Evolutionary conservation across 2,888 invertebrate genomes (phyloP).

Genomic region (Timema cristinae): DNA sequence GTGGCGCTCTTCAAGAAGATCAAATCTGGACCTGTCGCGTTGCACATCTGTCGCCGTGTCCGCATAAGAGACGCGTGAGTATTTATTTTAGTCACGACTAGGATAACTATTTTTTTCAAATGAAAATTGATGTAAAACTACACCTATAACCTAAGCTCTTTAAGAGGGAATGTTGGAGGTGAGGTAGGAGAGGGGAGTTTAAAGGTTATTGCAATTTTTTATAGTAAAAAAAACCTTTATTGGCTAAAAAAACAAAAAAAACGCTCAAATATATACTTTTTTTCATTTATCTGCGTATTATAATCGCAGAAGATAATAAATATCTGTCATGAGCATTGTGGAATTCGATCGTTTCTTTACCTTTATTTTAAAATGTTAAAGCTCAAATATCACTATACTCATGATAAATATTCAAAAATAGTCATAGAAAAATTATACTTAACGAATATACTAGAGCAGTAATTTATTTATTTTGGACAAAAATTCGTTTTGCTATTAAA

Average conservation of each 20-base stretch:
- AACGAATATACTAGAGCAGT: too few relatives aligned
- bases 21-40: conserved; percentile 68
- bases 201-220: not conserved
- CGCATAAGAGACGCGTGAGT: conserved; percentile 47
- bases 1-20: conserved; percentile 76
- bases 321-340: too few relatives aligned
- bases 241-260: not conserved
- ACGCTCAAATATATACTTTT: too few relatives aligned
- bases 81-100: not conserved
- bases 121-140: conserved; percentile 4
- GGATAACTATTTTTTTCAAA: not conserved
- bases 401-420: too few relatives aligned
- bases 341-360: too few relatives aligned
- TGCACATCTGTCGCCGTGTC: conserved; percentile 64
- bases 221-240: not conserved
- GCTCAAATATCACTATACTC: too few relatives aligned
- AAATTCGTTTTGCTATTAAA: too few relatives aligned
- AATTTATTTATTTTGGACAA: too few relatives aligned
- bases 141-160: conserved; percentile 20
- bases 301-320: too few relatives aligned
- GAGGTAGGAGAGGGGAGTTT: not conserved
- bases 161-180: conserved; percentile 8
- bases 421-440: too few relatives aligned
- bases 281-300: too few relatives aligned
- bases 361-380: too few relatives aligned